Evolutionary conservation across 2,888 invertebrate species (phyloP).

Genomic region (Leuctra nigra): DNA sequence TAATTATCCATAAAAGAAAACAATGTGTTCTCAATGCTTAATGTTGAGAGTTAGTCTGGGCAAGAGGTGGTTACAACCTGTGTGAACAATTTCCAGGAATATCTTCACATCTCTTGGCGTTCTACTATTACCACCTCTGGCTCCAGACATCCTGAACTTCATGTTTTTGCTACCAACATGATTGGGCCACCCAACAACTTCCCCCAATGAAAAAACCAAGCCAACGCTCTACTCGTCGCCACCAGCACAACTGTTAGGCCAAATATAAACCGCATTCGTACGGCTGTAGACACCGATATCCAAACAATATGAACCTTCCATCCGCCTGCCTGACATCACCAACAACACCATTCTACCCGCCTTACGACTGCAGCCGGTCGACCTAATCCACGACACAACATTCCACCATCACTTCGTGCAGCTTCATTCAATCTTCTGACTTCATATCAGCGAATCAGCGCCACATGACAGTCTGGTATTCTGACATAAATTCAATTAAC

Average conservation of each 20-base stretch:
- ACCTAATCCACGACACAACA: slow-evolving; percentile 27
- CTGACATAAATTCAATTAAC: slow-evolving; percentile 27
- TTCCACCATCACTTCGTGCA: slow-evolving; percentile 26
- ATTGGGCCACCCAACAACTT: slow-evolving; percentile 27
- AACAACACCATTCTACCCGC: slow-evolving; percentile 26
- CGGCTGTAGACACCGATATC: slow-evolving; percentile 22
- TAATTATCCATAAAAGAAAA: neutral
- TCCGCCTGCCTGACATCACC: slow-evolving; percentile 25
- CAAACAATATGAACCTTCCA: slow-evolving; percentile 23
- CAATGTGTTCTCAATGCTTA: neutral
- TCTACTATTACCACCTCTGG: slow-evolving; percentile 28
- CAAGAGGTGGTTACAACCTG: slow-evolving; percentile 25
- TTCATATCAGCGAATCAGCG: slow-evolving; percentile 27
- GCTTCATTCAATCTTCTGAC: slow-evolving; percentile 27
- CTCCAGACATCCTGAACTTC: slow-evolving; percentile 29
- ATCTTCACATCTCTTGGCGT: slow-evolving; percentile 27
- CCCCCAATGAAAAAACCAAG: slow-evolving; percentile 28
- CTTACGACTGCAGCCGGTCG: slow-evolving; percentile 22
- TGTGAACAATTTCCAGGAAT: slow-evolving; percentile 30
- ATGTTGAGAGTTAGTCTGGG: slow-evolving; percentile 20
- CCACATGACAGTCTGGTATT: slow-evolving; percentile 27
- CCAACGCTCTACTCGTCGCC: slow-evolving; percentile 28
- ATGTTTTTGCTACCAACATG: slow-evolving; percentile 30
- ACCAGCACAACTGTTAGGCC: slow-evolving; percentile 27
- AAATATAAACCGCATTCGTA: slow-evolving; percentile 22